Evolutionary conservation across 2,888 invertebrate species (phyloP).

Genomic region (Cerceris ruficornis): DNA sequence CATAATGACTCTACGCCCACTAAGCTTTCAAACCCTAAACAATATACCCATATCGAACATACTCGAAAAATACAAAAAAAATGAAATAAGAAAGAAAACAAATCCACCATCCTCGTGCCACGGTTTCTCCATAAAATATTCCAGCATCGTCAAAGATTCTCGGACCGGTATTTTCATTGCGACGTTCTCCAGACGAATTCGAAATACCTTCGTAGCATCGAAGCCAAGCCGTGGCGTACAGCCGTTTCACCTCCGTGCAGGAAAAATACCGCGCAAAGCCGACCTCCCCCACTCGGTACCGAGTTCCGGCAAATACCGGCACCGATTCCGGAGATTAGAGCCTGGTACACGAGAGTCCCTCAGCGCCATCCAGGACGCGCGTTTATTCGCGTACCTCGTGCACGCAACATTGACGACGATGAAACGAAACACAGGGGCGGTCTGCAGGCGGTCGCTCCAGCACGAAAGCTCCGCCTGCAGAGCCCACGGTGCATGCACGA

Average conservation of each 20-base stretch:
- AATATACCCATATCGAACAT: no score
- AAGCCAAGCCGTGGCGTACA: no score
- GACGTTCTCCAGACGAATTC: slow-evolving; percentile 1
- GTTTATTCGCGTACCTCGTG: slow-evolving; percentile 46
- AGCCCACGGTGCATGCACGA: slow-evolving; percentile 50
- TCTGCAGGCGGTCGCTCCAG: slow-evolving; percentile 76
- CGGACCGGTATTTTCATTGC: slow-evolving; percentile 1
- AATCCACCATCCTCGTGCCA: not conserved
- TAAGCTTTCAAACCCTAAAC: no score
- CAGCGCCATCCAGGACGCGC: slow-evolving; percentile 41
- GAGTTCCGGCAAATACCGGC: no score
- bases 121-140: slow-evolving; percentile 2
- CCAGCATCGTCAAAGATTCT: slow-evolving; percentile 10
- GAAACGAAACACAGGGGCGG: slow-evolving; percentile 72
- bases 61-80: no score
- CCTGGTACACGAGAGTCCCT: slow-evolving; percentile 13
- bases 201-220: not conserved
- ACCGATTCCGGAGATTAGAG: slow-evolving; percentile 29
- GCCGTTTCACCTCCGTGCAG: no score
- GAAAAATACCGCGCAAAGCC: no score
- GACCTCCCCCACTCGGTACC: no score
- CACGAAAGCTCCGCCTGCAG: slow-evolving; percentile 78
- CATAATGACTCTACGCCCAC: no score
- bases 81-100: no score
- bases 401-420: slow-evolving; percentile 64